phyloP scores from a whole-genome alignment of 2,888 invertebrate genomes.

The Tetramorium bicarinatum region DNA sequence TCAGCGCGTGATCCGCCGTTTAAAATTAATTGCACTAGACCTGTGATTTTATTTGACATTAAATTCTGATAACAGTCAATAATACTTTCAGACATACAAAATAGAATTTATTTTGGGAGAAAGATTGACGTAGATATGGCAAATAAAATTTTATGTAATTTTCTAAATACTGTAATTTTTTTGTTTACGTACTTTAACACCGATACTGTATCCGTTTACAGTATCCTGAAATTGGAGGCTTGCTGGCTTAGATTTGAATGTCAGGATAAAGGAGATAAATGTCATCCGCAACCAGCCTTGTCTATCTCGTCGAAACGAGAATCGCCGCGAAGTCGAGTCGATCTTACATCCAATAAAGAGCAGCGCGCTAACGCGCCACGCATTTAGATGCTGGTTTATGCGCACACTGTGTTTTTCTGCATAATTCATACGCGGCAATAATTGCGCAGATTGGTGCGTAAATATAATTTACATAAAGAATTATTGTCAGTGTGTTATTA shows the following conservation, averaged over 20 bases:
- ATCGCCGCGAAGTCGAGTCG: constrained; percentile 11
- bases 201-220: background rate
- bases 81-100: background rate
- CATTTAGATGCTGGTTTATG: background rate
- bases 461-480: constrained; percentile 27
- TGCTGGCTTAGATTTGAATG: background rate
- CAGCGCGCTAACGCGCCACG: background rate
- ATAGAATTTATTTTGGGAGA: background rate
- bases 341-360: constrained; percentile 21
- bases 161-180: background rate
- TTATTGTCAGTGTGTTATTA: background rate
- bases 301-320: constrained; percentile 10
- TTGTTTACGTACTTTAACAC: background rate
- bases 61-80: background rate
- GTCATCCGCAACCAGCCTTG: constrained; percentile 23
- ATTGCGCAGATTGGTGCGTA: constrained; percentile 4
- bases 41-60: background rate
- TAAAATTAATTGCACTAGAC: background rate
- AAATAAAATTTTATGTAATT: background rate
- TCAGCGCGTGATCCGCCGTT: background rate
- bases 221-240: background rate
- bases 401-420: background rate
- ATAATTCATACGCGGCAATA: constrained; percentile 13
- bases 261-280: constrained; percentile 42
- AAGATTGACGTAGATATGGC: background rate